A percentile compares a stretch with the other conserved stretches of the same genome.
Evolutionary conservation across 2,888 invertebrate genomes (phyloP).

Genomic region (Penaeus monodon): DNA sequence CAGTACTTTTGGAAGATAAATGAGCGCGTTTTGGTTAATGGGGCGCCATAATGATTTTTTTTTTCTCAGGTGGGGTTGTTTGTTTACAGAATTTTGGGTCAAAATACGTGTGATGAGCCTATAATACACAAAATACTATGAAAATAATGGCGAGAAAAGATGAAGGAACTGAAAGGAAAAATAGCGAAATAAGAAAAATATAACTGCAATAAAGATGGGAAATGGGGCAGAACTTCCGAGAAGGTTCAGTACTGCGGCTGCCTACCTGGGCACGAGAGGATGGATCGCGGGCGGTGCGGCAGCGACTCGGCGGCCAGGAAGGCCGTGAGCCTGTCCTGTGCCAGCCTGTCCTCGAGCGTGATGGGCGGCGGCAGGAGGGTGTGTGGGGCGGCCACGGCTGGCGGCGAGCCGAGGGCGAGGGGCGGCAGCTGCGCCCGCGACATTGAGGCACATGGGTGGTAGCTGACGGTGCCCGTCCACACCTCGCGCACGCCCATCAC

Average conservation of each 20-base stretch:
- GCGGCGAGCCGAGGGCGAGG: conserved; percentile 39
- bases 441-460: conserved; percentile 1
- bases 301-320: conserved; percentile 41
- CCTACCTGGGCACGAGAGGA: conserved; percentile 58
- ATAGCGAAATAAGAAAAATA: too few species aligned
- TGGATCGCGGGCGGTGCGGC: conserved; percentile 48
- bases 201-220: background rate
- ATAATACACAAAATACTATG: too few species aligned
- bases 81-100: too few species aligned
- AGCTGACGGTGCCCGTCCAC: conserved; percentile 1
- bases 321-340: conserved; percentile 52
- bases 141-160: background rate
- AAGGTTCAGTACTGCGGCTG: too few species aligned
- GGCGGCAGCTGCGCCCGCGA: conserved; percentile 43
- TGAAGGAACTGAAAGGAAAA: background rate
- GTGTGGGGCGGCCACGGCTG: conserved; percentile 18
- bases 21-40: too few species aligned
- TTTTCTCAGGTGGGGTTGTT: too few species aligned
- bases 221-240: background rate
- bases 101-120: too few species aligned
- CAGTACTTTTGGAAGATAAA: too few species aligned
- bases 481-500: conserved; percentile 20
- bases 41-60: too few species aligned
- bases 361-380: conserved; percentile 13
- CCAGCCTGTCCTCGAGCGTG: conserved; percentile 49